Percentiles rank a stretch among this genome's conserved stretches.
Evolutionary conservation across 2,888 invertebrate genomes (phyloP).

Genomic region (Thymelicus acteon): DNA sequence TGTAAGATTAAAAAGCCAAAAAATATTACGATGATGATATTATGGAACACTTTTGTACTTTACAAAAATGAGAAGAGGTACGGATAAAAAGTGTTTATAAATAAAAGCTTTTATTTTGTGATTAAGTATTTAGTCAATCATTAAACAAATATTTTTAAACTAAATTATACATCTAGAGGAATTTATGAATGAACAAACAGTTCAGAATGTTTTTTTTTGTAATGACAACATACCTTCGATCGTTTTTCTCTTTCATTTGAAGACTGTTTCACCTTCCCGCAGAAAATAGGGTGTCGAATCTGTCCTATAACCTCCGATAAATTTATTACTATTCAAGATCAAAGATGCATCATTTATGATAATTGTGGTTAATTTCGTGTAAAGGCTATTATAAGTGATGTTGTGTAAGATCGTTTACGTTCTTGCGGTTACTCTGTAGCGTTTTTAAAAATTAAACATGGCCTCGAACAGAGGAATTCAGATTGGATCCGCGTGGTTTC

Average conservation of each 20-base stretch:
- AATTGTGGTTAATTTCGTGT: constrained; percentile 87
- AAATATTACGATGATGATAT: too few relatives aligned
- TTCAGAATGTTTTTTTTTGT: constrained; percentile 50
- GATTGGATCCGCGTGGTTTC: constrained; percentile 99
- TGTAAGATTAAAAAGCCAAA: too few relatives aligned
- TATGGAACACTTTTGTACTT: too few relatives aligned
- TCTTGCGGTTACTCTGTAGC: constrained; percentile 82
- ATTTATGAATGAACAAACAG: constrained; percentile 41
- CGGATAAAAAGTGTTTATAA: too few relatives aligned
- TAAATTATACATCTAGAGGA: not conserved
- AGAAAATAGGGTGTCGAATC: constrained; percentile 86
- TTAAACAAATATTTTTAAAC: too few relatives aligned
- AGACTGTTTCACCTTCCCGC: constrained; percentile 83
- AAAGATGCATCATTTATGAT: constrained; percentile 88
- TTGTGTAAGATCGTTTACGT: constrained; percentile 83
- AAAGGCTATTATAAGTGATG: constrained; percentile 83
- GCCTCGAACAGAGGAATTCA: constrained; percentile 96
- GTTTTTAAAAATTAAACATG: constrained; percentile 88
- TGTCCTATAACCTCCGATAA: constrained; percentile 83
- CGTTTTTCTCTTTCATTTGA: constrained; percentile 78
- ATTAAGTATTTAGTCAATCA: too few relatives aligned
- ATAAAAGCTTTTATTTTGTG: too few relatives aligned
- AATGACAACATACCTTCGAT: constrained; percentile 69
- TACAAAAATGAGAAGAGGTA: too few relatives aligned
- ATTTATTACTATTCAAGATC: constrained; percentile 83